Conservation (phyloP, 2,888 invertebrate species). For the Lycocerus yunnanus region DNA sequence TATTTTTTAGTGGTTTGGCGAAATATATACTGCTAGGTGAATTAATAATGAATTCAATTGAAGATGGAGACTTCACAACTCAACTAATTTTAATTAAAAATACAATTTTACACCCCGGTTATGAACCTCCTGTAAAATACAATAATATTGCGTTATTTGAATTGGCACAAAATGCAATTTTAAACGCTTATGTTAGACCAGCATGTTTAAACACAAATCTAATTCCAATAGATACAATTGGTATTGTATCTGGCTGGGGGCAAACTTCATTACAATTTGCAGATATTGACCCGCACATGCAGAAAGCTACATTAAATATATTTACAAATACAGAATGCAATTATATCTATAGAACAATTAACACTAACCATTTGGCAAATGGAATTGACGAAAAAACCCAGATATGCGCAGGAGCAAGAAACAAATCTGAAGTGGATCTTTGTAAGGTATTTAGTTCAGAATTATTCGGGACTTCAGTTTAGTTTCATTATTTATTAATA, state of each 20-base stretch:
- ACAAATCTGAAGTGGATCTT: slow-evolving; percentile 55
- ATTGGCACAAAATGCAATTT: slow-evolving; percentile 47
- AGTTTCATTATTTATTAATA: no score
- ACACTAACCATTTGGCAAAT: slow-evolving; percentile 39
- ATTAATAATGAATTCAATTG: slow-evolving; percentile 49
- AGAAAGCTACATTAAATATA: slow-evolving; percentile 59
- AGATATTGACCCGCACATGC: no score
- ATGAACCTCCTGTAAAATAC: slow-evolving; percentile 51
- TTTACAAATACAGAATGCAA: slow-evolving; percentile 43
- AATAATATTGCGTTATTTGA: slow-evolving; percentile 59
- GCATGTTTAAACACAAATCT: slow-evolving; percentile 52
- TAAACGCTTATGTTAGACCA: slow-evolving; percentile 55
- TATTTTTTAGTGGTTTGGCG: slow-evolving; percentile 54
- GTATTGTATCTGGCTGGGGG: slow-evolving; percentile 59
- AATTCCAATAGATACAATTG: slow-evolving; percentile 37
- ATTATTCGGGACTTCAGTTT: neutral
- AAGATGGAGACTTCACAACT: slow-evolving; percentile 49
- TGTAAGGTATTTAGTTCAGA: slow-evolving; percentile 50
- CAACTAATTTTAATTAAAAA: slow-evolving; percentile 44
- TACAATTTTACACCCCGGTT: slow-evolving; percentile 52
- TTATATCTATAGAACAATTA: slow-evolving; percentile 36
- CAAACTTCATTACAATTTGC: slow-evolving; percentile 48
- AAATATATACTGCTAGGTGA: slow-evolving; percentile 55
- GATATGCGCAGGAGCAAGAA: slow-evolving; percentile 58
- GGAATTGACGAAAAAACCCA: slow-evolving; percentile 57